phyloP scores from a whole-genome alignment of 2,113 vertebrate species.

The Arizona elegans region DNA sequence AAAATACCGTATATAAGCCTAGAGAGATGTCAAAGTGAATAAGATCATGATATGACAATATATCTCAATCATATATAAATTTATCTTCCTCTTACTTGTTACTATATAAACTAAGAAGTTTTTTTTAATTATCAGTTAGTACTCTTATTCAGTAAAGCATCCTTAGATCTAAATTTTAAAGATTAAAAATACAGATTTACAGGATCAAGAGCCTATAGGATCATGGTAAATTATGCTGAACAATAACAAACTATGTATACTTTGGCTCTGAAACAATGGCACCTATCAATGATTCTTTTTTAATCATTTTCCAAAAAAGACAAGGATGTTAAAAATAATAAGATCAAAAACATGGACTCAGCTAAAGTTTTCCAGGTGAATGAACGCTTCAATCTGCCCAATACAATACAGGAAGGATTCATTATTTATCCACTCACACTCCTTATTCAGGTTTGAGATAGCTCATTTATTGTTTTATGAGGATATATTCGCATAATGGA shows the following conservation, averaged over 20 bases:
- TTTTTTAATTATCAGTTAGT: neutral
- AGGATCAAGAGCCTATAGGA: constrained; percentile 27
- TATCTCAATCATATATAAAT: constrained; percentile 40
- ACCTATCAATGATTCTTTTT: neutral
- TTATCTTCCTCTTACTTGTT: constrained; percentile 14
- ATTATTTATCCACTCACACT: neutral
- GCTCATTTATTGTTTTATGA: neutral
- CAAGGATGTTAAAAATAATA: constrained; percentile 22
- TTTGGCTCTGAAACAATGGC: constrained; percentile 31
- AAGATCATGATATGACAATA: neutral
- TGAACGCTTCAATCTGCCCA: constrained; percentile 11
- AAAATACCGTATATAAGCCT: neutral
- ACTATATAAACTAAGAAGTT: constrained; percentile 24
- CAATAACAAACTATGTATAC: constrained; percentile 29
- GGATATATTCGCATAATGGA: neutral
- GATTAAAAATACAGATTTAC: constrained; percentile 35
- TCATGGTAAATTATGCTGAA: constrained; percentile 25
- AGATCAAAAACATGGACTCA: constrained; percentile 22
- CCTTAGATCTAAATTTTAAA: constrained; percentile 20
- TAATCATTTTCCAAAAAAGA: neutral
- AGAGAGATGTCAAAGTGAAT: neutral
- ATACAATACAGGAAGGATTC: neutral
- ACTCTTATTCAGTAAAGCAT: neutral
- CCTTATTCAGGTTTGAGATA: neutral
- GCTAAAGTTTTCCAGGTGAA: constrained; percentile 22